A percentile compares a stretch with the other conserved stretches of the same genome.
Evolutionary conservation across 2,888 invertebrate species (phyloP).

Genomic region (Trissolcus brochymenae): DNA sequence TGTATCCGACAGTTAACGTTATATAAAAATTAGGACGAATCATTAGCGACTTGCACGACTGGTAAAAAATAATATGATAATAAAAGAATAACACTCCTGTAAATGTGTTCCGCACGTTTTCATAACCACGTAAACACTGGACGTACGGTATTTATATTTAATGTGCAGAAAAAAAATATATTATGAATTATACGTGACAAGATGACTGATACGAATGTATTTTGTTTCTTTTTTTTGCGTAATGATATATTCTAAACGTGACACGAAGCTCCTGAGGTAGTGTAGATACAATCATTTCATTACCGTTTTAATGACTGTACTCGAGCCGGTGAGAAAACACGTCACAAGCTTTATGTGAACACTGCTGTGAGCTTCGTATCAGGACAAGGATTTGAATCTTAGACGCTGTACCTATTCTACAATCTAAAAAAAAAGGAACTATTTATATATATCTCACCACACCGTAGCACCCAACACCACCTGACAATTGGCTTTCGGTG

Average conservation of each 20-base stretch:
- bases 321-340: slow-evolving; percentile 46
- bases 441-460: too few species aligned
- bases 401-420: slow-evolving; percentile 24
- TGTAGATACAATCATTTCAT: slow-evolving; percentile 40
- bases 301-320: slow-evolving; percentile 56
- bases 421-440: slow-evolving; percentile 27
- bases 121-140: slow-evolving; percentile 9
- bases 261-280: slow-evolving; percentile 39
- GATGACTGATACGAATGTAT: slow-evolving; percentile 34
- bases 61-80: too few species aligned
- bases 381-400: slow-evolving; percentile 35
- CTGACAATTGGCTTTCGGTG: slow-evolving; percentile 43
- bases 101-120: slow-evolving; percentile 10
- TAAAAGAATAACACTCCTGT: too few species aligned
- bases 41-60: too few species aligned
- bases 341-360: slow-evolving; percentile 33
- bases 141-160: slow-evolving; percentile 16
- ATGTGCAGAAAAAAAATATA: slow-evolving; percentile 19
- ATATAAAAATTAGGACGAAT: background rate
- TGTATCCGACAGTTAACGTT: slow-evolving; percentile 5
- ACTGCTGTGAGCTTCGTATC: slow-evolving; percentile 33
- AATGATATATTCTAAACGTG: slow-evolving; percentile 40
- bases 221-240: slow-evolving; percentile 12
- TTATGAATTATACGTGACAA: slow-evolving; percentile 33
- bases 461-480: slow-evolving; percentile 39